Conservation (phyloP, 2,113 vertebrate genomes). For the Urocynchramus pylzowi region DNA sequence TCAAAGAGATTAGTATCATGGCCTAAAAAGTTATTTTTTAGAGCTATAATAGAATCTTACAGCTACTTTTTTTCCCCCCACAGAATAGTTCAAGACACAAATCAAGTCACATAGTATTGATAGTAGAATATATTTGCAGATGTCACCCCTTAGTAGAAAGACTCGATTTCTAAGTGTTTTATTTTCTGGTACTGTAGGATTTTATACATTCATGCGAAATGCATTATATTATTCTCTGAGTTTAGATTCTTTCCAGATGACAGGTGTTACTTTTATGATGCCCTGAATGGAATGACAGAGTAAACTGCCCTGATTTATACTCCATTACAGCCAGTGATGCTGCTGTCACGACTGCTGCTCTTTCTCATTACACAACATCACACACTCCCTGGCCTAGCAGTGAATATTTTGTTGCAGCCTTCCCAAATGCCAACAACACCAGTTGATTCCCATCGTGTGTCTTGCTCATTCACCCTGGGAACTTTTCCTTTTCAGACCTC, state of each 20-base stretch:
- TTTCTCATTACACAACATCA: conserved; percentile 26
- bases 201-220: background rate
- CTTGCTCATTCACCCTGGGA: conserved; percentile 3
- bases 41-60: background rate
- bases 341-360: background rate
- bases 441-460: background rate
- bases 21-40: conserved; percentile 4
- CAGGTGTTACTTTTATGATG: conserved; percentile 54
- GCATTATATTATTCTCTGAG: conserved; percentile 27
- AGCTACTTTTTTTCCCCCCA: background rate
- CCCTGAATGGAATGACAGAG: background rate
- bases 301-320: conserved; percentile 44
- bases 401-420: background rate
- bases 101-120: conserved; percentile 11
- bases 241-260: conserved; percentile 41
- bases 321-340: background rate
- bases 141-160: background rate
- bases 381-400: background rate
- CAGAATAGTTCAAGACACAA: background rate
- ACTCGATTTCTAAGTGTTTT: background rate
- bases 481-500: conserved; percentile 31
- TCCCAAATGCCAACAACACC: background rate
- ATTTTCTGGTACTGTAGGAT: background rate
- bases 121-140: conserved; percentile 26
- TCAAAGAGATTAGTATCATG: conserved; percentile 36